Percentiles rank a stretch among this genome's conserved stretches.
Conservation (phyloP, 2,113 vertebrate species). For the Chroicocephalus ridibundus region DNA sequence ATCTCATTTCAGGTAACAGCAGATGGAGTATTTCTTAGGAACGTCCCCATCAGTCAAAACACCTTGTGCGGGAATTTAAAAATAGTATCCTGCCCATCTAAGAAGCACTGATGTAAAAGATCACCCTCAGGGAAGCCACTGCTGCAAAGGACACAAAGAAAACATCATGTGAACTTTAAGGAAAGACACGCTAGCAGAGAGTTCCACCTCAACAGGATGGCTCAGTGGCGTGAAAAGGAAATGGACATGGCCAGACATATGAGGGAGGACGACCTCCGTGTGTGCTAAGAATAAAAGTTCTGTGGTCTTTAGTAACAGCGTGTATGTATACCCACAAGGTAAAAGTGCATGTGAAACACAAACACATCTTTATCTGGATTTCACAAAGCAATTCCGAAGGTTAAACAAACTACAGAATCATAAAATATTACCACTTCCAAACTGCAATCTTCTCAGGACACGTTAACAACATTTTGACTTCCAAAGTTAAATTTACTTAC, state of each 20-base stretch:
- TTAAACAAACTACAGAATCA: neutral
- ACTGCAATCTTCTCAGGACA: neutral
- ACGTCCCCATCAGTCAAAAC: neutral
- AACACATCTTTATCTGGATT: neutral
- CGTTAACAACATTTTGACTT: neutral
- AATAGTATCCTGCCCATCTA: neutral
- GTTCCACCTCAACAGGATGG: neutral
- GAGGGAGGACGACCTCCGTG: neutral
- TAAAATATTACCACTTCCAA: neutral
- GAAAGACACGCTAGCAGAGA: neutral
- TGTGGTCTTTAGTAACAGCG: neutral
- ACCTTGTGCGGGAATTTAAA: neutral
- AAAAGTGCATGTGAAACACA: neutral
- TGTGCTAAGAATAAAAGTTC: neutral
- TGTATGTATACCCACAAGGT: neutral
- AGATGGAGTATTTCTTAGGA: neutral
- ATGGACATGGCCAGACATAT: neutral
- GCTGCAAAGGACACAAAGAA: neutral
- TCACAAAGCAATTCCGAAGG: neutral
- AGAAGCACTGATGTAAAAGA: neutral
- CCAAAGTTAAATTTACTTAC: constrained; percentile 77
- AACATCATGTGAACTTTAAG: neutral
- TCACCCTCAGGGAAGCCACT: neutral
- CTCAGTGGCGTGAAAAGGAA: neutral
- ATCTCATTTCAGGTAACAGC: neutral